Evolutionary conservation across 1,140 invertebrate species (phyloP), one percentile per base, ranked within the genome.

Genomic region (Spodoptera litura): DNA sequence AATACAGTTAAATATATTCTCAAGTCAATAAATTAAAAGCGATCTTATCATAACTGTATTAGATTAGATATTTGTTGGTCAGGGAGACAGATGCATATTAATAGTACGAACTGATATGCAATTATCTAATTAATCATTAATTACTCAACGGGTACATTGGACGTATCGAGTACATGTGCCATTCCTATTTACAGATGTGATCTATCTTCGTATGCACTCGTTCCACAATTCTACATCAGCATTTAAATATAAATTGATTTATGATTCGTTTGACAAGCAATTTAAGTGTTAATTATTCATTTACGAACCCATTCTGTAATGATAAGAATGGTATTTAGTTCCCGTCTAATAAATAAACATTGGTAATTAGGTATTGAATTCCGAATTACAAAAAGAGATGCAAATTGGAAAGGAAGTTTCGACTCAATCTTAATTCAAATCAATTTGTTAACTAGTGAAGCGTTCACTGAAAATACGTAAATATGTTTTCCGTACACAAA

Each of bases 111-210:
- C 82, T 86, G 85, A 88, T 87, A 84, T 83, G 81, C 86, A 89
- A 90, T 91, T 90, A 89, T 92, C 87, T 87, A 80, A 91, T 91
- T 89, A 90, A 78, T 90, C 91, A 89, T 90, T 88, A 91, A 91
- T 90, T 89, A 89, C 85, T 88, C 88, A 88, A 87, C 56, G 31
- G 49, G 64, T 52, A 52, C 71, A 56, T 55, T 12, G 52, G 71
- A 73, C 71, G 49, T 59, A 73, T 73, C 55, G 53, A 31, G 53
- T 13, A 59, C 71, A 73, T 73, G 56, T 56, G 71, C 15, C 56
- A 20, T 73, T 59, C n/a, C 27, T 59, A 73, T 73, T 68, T 68
- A 68, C 56, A 73, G 35, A 31, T 73, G 11, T 59, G 55, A 15
- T 62, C 10, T 55, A 15, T 55, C 12, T 55, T 3, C 4, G 52